Evolutionary conservation across 2,797 vertebrate genomes (phyloP), one percentile per base, ranked within the genome.

Genomic region (Fringilla coelebs): DNA sequence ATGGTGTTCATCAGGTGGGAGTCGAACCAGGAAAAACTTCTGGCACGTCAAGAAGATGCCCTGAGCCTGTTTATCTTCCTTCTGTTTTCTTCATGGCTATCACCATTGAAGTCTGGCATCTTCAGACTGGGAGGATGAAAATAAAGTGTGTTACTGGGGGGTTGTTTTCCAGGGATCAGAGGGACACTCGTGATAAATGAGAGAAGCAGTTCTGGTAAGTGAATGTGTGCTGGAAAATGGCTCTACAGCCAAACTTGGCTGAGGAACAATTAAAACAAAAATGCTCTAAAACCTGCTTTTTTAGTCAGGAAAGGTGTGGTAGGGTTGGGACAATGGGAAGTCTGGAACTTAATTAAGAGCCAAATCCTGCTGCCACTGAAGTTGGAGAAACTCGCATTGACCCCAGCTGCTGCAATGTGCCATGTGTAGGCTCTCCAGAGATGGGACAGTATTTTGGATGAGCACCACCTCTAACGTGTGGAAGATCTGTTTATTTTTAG

Each of bases 261-360:
- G 46, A 78, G 54, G 72, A 66, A 32, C 67, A 90, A 14, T 32
- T 91, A 45, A 65, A 92, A 24, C 40, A 88, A 88, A 94, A 94
- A 68, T 78, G 68, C 80, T 78, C 25, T 73, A 63, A 86, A 92
- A 85, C 0, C 38, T 88, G 61, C 46, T 55, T 67, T 89, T 88
- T 77, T 29, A 68, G 45, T 92, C 91, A 96, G 92, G 90, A 93
- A 94, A 95, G 90, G 94, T 90, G 91, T 90, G 92, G 90, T 93
- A 34, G 46, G 41, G 25, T 60, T 85, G 36, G 20, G 61, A 94
- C 86, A 93, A 78, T 73, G 68, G 38, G 40, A 75, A 80, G 31
- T 89, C 26, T 85, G 77, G 26, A 49, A 26, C n/a, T 86, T 93
- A 74, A 89, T 84, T 87, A 82, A 31, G 29, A 77, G 63, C 41